These are phyloP conservation scores for Phrixothrix hirtus DNA, from an alignment of 2,888 invertebrate genomes.

Conservation along the genomic window DNA sequence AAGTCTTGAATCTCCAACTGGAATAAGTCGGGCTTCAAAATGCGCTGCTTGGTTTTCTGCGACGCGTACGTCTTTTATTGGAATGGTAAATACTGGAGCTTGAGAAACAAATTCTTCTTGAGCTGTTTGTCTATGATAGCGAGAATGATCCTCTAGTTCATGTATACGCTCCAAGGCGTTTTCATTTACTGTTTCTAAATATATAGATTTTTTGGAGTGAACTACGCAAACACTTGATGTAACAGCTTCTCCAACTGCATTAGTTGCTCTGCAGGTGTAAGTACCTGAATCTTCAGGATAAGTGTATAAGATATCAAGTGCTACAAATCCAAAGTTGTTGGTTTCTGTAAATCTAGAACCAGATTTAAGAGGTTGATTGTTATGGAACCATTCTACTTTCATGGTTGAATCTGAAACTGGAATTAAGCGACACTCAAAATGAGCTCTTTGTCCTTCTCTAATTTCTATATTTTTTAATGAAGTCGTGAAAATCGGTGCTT, in stretches of 20 bases:
- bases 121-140: constrained; percentile 71
- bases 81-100: constrained; percentile 91
- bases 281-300: constrained; percentile 96
- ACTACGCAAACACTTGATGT: constrained; percentile 86
- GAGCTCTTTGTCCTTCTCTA: constrained; percentile 92
- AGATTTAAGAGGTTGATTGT: constrained; percentile 85
- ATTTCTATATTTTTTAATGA: constrained; percentile 90
- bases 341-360: constrained; percentile 95
- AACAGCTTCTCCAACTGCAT: constrained; percentile 89
- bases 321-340: constrained; percentile 96
- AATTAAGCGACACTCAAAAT: constrained; percentile 91
- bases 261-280: constrained; percentile 92
- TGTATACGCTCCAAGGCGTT: constrained; percentile 79
- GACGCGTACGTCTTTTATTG: constrained; percentile 81
- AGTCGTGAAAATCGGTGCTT: constrained; percentile 91
- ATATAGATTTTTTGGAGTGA: constrained; percentile 81
- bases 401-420: constrained; percentile 92
- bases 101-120: constrained; percentile 82
- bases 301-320: constrained; percentile 92
- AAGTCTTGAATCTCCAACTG: constrained; percentile 91
- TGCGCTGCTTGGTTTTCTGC: constrained; percentile 92
- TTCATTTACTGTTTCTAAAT: constrained; percentile 86
- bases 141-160: constrained; percentile 79
- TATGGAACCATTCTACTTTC: constrained; percentile 96
- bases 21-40: constrained; percentile 91